A percentile compares a stretch with the other conserved stretches of the same genome.
phyloP scores from a whole-genome alignment of 30 jellyfish, hydroid and myxozoan species.

The Hydractinia symbiolongicarpus region DNA sequence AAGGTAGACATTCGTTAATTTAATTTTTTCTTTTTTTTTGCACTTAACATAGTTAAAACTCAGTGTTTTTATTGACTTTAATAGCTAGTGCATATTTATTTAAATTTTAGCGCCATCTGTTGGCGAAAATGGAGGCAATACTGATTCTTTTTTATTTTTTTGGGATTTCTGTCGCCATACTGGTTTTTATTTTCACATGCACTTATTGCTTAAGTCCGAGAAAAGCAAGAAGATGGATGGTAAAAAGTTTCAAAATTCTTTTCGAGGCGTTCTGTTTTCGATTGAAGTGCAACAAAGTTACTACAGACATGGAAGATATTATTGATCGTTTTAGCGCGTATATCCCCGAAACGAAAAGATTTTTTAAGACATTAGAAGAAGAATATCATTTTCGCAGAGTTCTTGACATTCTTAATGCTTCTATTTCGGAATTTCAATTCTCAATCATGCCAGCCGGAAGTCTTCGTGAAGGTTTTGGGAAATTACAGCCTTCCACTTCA shows the following conservation, averaged over 20 bases:
- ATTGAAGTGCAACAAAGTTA: not conserved
- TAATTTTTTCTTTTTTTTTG: too few species aligned
- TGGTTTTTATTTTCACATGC: not conserved
- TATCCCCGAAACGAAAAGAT: not conserved
- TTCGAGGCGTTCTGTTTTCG: not conserved
- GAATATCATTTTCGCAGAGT: not conserved
- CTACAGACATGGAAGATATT: not conserved
- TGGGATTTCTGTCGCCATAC: not conserved
- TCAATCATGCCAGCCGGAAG: constrained; percentile 48
- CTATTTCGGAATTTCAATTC: not conserved
- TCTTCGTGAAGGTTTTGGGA: constrained; percentile 45
- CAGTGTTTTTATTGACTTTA: too few species aligned
- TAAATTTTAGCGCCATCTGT: too few species aligned
- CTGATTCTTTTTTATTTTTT: not conserved
- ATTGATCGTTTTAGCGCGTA: not conserved
- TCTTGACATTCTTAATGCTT: constrained; percentile 2
- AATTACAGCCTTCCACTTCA: constrained; percentile 43
- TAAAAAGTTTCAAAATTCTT: not conserved
- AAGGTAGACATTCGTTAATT: too few species aligned
- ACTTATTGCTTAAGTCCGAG: not conserved
- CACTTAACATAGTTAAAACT: too few species aligned
- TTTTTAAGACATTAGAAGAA: not conserved
- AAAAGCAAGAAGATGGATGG: not conserved
- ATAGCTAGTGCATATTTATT: too few species aligned
- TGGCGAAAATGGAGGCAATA: not conserved